phyloP scores from a whole-genome alignment of 2,113 vertebrate species.

The Ophthalmolycus amberensis region DNA sequence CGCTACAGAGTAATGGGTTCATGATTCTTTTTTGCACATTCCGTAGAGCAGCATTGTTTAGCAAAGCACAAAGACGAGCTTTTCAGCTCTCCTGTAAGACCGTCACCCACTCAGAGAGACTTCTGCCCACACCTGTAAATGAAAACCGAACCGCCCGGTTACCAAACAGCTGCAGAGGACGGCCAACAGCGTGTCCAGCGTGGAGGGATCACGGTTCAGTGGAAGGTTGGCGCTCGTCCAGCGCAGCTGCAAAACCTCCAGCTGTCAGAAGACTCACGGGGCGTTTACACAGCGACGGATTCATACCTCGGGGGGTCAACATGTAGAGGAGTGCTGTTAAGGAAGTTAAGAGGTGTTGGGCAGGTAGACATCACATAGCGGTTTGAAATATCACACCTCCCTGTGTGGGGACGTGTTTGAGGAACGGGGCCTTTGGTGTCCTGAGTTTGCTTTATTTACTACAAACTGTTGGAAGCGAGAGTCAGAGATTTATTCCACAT shows the following conservation, averaged over 20 bases:
- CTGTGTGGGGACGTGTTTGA: conserved; percentile 37
- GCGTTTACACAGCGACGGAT: conserved; percentile 34
- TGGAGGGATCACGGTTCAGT: conserved; percentile 28
- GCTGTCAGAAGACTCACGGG: conserved; percentile 35
- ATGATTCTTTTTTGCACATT: conserved; percentile 33
- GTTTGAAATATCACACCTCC: conserved; percentile 65
- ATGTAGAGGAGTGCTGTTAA: conserved; percentile 2
- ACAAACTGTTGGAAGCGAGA: background rate
- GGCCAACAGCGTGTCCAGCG: conserved; percentile 49
- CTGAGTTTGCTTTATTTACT: conserved; percentile 9
- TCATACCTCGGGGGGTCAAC: conserved; percentile 28
- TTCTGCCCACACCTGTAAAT: conserved; percentile 55
- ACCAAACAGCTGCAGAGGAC: conserved; percentile 44
- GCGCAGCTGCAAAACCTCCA: conserved; percentile 39
- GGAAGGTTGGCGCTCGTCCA: conserved; percentile 46
- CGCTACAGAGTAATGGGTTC: conserved; percentile 17
- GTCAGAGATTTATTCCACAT: background rate
- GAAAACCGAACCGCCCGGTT: conserved; percentile 41
- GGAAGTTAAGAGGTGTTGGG: conserved; percentile 11
- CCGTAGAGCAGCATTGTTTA: conserved; percentile 34
- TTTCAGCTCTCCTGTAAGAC: conserved; percentile 12
- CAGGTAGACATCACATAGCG: conserved; percentile 35
- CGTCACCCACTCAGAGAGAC: conserved; percentile 42
- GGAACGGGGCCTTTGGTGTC: background rate
- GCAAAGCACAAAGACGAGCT: conserved; percentile 1